Base-by-base conservation (phyloP, 2,888 invertebrate species). In the Caenorhabditis wallacei region DNA sequence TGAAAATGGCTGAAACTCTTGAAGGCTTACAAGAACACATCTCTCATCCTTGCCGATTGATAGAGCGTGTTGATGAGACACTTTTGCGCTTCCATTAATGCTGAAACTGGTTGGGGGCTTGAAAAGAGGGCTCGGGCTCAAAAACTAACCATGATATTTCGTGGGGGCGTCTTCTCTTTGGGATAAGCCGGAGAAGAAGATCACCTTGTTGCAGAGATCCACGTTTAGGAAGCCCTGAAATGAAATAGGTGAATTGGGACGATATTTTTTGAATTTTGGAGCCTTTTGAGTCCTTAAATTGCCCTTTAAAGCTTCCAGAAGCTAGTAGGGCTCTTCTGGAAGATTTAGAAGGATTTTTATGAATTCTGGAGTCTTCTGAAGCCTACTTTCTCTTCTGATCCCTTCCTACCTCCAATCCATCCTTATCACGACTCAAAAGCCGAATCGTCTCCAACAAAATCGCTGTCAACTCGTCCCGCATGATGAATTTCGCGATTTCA, bases 11-110 rank as follows among this genome's bases (percentile, higher is more conserved):
- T 30, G 30, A 30, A 30, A 30, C n/a, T n/a, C n/a, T n/a, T n/a
- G n/a, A 30, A 30, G 30, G 61, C 80, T 66, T 26, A 80, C 72
- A 35, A 37, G 24, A 74, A 69, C 7, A 18, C 18, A n/a, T 54
- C 43, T 18, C 63, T 16, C 80, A 80, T 75, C 20, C 8, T 35
- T 11, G 16, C 1, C 48, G 80, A 74, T 11, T 82, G 57, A 53
- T 46, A 85, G 59, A 86, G 48, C 8, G 79, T 74, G 57, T 87
- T 87, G 46, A 87, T 66, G n/a, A 87, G 79, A 61, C 87, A 85
- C 51, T 87, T 87, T 16, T 70, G 71, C 0, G 86, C 86, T 56
- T 87, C 87, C n/a, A 74, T 48, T 10, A 57, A 22, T 43, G 68
- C 87, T 87, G 53, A 76, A 71, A 68, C 16, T 35, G 30, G 30